These are phyloP conservation scores for Agrenia bidenticulata DNA, from an alignment of 2,888 invertebrate species.

Conservation along the genomic window DNA sequence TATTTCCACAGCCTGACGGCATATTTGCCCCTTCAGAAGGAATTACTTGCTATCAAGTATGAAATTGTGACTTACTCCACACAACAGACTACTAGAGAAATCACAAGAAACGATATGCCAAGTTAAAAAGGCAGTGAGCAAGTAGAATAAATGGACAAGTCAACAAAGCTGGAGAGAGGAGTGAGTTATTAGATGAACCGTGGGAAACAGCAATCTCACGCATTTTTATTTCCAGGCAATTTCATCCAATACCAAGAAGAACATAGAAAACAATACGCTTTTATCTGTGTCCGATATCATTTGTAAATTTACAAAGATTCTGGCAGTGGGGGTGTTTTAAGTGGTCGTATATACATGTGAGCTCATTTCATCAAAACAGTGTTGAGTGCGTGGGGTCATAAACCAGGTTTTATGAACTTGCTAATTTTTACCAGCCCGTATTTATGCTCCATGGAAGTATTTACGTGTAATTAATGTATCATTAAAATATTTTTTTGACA, in stretches of 20 bases:
- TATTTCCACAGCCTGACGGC: too few relatives aligned
- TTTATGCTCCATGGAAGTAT: slow-evolving; percentile 7
- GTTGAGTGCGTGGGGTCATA: neutral
- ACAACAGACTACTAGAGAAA: too few relatives aligned
- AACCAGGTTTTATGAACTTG: slow-evolving; percentile 14
- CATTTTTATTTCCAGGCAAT: slow-evolving; percentile 24
- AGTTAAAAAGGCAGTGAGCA: slow-evolving; percentile 3
- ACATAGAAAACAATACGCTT: neutral
- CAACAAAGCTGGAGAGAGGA: slow-evolving; percentile 14
- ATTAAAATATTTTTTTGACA: too few relatives aligned
- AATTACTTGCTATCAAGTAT: too few relatives aligned
- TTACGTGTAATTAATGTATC: too few relatives aligned
- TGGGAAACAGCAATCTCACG: slow-evolving; percentile 47
- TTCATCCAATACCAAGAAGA: neutral
- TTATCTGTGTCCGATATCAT: neutral
- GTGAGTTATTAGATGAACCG: slow-evolving; percentile 44
- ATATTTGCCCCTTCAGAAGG: too few relatives aligned
- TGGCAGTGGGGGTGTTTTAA: too few relatives aligned
- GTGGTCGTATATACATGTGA: too few relatives aligned
- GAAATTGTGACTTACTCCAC: too few relatives aligned
- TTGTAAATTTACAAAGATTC: too few relatives aligned
- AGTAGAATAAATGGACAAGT: slow-evolving; percentile 18
- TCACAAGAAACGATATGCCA: too few relatives aligned
- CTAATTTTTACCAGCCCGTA: slow-evolving; percentile 10
- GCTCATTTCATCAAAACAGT: too few relatives aligned